phyloP scores from a whole-genome alignment of 2,797 vertebrate species.

The Sparidentex hasta region DNA sequence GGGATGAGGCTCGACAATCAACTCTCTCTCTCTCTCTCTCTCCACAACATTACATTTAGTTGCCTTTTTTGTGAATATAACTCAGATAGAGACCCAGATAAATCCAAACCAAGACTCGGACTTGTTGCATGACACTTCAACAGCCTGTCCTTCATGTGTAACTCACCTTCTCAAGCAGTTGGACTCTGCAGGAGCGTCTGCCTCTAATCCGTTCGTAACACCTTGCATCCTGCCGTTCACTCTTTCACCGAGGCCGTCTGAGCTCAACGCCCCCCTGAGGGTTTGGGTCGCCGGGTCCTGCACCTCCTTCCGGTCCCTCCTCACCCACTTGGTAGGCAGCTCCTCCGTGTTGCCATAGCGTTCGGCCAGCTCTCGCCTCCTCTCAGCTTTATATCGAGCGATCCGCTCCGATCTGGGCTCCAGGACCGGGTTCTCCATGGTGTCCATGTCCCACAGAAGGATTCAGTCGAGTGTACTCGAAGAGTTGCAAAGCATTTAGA shows the following conservation, averaged over 20 bases:
- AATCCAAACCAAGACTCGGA: neutral
- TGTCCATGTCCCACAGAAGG: slow-evolving; percentile 62
- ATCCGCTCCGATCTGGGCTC: slow-evolving; percentile 87
- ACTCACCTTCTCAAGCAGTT: slow-evolving; percentile 78
- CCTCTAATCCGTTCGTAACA: slow-evolving; percentile 78
- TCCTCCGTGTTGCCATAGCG: slow-evolving; percentile 80
- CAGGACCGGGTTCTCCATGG: slow-evolving; percentile 76
- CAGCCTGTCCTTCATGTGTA: neutral
- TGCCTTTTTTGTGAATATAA: too few species aligned
- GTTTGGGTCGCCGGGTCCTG: slow-evolving; percentile 19
- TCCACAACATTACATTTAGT: too few species aligned
- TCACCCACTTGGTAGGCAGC: slow-evolving; percentile 81
- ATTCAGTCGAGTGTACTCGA: slow-evolving; percentile 32
- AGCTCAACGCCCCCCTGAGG: slow-evolving; percentile 19
- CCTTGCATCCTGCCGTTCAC: slow-evolving; percentile 66
- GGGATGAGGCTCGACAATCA: too few species aligned
- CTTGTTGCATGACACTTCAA: neutral
- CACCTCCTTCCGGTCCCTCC: slow-evolving; percentile 70
- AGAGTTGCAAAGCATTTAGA: slow-evolving; percentile 50
- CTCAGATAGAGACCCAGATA: too few species aligned
- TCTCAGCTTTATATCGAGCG: slow-evolving; percentile 87
- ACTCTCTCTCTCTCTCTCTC: too few species aligned
- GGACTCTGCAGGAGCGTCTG: slow-evolving; percentile 49
- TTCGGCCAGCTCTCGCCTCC: slow-evolving; percentile 85
- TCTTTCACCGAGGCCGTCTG: slow-evolving; percentile 48